These are phyloP conservation scores for Carcina quercana DNA, from an alignment of 2,888 invertebrate species.

Conservation along the genomic window DNA sequence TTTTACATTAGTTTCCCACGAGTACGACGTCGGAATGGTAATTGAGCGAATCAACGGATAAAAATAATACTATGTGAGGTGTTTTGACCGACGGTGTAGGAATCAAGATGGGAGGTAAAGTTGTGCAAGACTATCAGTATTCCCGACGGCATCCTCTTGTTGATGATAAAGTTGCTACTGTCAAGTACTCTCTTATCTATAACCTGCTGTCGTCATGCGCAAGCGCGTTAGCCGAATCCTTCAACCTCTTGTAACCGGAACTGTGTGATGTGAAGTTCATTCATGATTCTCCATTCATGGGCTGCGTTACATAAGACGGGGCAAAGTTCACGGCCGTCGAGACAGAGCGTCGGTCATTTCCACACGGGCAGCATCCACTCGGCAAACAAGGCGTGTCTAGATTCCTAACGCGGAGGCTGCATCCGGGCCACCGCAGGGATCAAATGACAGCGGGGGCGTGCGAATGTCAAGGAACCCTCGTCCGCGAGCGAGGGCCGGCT, in stretches of 20 bases:
- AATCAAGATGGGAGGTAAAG: too few species aligned
- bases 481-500: slow-evolving; percentile 4
- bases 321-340: slow-evolving; percentile 58
- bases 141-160: too few species aligned
- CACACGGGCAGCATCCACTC: slow-evolving; percentile 39
- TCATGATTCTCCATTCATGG: slow-evolving; percentile 8
- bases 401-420: slow-evolving; percentile 65
- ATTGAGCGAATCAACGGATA: slow-evolving; percentile 37
- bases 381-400: slow-evolving; percentile 57
- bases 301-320: slow-evolving; percentile 45
- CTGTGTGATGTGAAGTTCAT: slow-evolving; percentile 1
- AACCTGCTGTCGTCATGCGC: background rate
- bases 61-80: too few species aligned
- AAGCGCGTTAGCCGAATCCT: background rate
- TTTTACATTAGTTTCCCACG: slow-evolving; percentile 59
- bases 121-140: too few species aligned
- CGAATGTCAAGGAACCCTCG: slow-evolving; percentile 71
- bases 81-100: too few species aligned
- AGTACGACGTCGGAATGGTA: slow-evolving; percentile 42
- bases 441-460: slow-evolving; percentile 53
- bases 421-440: slow-evolving; percentile 67
- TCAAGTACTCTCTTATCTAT: too few species aligned
- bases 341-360: slow-evolving; percentile 37
- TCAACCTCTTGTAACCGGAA: slow-evolving; percentile 1
- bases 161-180: too few species aligned